A percentile compares a stretch with the other conserved stretches of the same genome.
Conservation (phyloP, 2,888 invertebrate genomes). For the Argyresthia albistria region DNA sequence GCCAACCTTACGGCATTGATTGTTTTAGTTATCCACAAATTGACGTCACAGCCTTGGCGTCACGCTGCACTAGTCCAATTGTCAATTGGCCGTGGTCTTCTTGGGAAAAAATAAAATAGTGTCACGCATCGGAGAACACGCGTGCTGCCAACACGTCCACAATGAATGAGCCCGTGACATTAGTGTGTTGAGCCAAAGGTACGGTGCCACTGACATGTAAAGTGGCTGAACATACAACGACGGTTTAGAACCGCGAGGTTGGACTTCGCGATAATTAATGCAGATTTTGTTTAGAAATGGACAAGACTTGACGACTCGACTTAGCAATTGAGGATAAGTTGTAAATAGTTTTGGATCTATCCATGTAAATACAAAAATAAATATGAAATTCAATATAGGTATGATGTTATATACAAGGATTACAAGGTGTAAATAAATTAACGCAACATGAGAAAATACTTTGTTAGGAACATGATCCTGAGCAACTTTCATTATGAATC, state of each 20-base stretch:
- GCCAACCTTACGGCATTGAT: not conserved
- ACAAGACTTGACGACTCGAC: no score
- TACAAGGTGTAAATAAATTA: no score
- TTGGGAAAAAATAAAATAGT: conserved; percentile 21
- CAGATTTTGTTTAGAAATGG: no score
- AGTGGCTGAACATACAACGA: not conserved
- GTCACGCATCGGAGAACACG: conserved; percentile 27
- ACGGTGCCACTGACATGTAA: not conserved
- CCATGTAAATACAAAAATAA: no score
- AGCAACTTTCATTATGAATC: no score
- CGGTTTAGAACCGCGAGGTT: not conserved
- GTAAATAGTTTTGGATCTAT: no score
- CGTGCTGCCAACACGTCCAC: conserved; percentile 19
- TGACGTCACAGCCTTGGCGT: conserved; percentile 15
- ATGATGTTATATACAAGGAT: no score
- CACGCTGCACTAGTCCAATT: conserved; percentile 19
- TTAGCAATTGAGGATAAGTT: no score
- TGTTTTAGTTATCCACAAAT: not conserved
- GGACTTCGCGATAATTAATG: not conserved
- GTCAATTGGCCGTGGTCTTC: conserved; percentile 7
- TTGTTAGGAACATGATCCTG: no score
- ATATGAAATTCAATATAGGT: no score
- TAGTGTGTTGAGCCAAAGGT: conserved; percentile 13
- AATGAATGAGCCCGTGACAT: conserved; percentile 44
- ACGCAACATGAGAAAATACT: no score